Percentiles rank a stretch among this genome's conserved stretches.
Conservation (phyloP, 2,113 vertebrate species). For the Peromyscus maniculatus region DNA sequence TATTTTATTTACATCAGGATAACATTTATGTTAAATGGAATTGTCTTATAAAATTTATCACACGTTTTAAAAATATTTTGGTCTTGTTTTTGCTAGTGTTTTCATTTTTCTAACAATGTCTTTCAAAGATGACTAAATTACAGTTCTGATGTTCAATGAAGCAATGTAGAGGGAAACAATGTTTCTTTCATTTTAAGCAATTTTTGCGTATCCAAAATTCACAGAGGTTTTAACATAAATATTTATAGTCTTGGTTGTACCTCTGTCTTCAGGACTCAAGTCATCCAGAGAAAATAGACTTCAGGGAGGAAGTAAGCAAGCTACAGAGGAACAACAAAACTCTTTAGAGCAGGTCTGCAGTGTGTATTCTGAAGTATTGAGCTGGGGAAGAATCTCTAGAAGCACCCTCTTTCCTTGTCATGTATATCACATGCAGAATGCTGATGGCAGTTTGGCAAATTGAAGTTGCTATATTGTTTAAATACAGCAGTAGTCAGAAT, state of each 20-base stretch:
- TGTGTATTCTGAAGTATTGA: background rate
- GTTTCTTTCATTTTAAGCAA: too few relatives aligned
- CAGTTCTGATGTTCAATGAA: background rate
- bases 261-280: constrained; percentile 43
- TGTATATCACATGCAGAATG: background rate
- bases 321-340: constrained; percentile 46
- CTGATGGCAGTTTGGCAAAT: background rate
- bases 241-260: constrained; percentile 16
- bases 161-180: background rate
- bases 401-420: constrained; percentile 20
- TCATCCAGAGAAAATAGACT: constrained; percentile 57
- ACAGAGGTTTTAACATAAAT: background rate
- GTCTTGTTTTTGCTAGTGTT: background rate
- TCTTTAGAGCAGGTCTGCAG: constrained; percentile 48
- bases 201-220: background rate
- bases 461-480: constrained; percentile 15
- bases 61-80: background rate
- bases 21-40: background rate
- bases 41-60: background rate
- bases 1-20: background rate
- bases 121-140: background rate
- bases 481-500: constrained; percentile 48
- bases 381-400: constrained; percentile 5
- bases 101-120: background rate
- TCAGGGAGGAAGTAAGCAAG: constrained; percentile 46